Percentiles rank a stretch among this genome's conserved stretches.
Conservation (phyloP, 2,888 invertebrate species). For the Apomyelois bistriatella region DNA sequence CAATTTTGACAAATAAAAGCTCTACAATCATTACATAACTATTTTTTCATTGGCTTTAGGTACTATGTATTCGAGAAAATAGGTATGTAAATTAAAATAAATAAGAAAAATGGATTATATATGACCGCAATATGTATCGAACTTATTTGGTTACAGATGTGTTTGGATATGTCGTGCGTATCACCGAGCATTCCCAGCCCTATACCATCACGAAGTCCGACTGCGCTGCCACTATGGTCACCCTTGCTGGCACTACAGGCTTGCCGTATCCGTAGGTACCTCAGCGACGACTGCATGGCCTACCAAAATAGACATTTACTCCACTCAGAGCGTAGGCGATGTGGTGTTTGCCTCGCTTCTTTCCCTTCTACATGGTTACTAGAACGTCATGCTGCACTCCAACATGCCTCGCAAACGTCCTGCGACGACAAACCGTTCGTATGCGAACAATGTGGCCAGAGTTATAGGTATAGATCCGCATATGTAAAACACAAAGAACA, state of each 20-base stretch:
- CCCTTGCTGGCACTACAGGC: constrained; percentile 72
- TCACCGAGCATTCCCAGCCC: constrained; percentile 52
- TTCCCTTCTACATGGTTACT: constrained; percentile 93
- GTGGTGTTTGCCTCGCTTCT: constrained; percentile 91
- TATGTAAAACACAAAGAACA: constrained; percentile 88
- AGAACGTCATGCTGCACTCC: constrained; percentile 91
- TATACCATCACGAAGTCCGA: constrained; percentile 56
- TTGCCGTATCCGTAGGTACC: constrained; percentile 69
- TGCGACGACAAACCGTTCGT: constrained; percentile 93
- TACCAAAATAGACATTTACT: constrained; percentile 60
- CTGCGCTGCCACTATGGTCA: constrained; percentile 65
- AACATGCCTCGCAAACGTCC: constrained; percentile 84
- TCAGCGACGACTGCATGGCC: constrained; percentile 74
- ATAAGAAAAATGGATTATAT: not conserved
- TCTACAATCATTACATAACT: constrained; percentile 79
- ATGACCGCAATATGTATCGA: not conserved
- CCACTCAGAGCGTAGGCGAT: constrained; percentile 79
- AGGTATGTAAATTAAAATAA: constrained; percentile 32
- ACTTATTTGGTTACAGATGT: constrained; percentile 48
- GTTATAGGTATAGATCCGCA: constrained; percentile 92
- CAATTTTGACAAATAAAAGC: constrained; percentile 91
- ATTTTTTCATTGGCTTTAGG: constrained; percentile 44
- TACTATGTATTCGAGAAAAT: constrained; percentile 3
- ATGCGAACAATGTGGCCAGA: constrained; percentile 94
- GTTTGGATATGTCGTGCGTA: constrained; percentile 66